Evolutionary conservation across 2,888 invertebrate species (phyloP), one percentile per base, ranked within the genome.

Genomic region (Tenthredo livida): DNA sequence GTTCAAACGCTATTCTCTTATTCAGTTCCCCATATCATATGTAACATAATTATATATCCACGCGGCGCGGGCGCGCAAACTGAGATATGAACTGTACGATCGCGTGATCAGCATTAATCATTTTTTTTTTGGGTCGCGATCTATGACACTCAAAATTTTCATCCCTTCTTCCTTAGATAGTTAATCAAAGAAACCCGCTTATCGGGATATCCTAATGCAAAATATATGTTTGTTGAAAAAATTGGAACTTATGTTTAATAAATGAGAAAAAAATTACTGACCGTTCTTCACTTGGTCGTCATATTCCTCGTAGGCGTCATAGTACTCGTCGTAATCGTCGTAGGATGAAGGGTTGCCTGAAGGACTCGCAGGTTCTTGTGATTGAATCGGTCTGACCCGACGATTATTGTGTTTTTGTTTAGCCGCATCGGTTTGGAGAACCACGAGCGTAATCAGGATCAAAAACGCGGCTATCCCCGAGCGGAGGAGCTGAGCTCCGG

Each of bases 231-330:
- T 29, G 2, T 29, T 50, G 50, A 17, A 50, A 50, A 50, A 50
- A 50, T 50, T 17, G 5, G 17, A 17, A 17, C 50, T 50, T 50
- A 50, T n/a, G n/a, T n/a, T 54, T 61, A 2, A 25, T 4, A 25
- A 61, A 61, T 61, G 21, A 21, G 40, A 2, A n/a, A 12, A 29
- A 73, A 21, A 73, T 73, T 17, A 84, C 58, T 61, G 10, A 72
- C 72, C 80, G 61, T 80, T 80, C 15, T 12, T 80, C 29, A 61
- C 6, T 21, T 54, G 77, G 9, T 80, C 80, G 21, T 80, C 80
- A 10, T 80, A 88, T 10, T 88, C 88, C 15, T 91, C 91, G 86
- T 90, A 90, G 17, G 91, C 90, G 0, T 89, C 90, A 84, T 91
- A 91, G 58, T 87, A 87, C 0, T 90, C 91, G 17, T 91, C 90